Conservation (phyloP, 2,113 vertebrate genomes). For the Albula goreensis region DNA sequence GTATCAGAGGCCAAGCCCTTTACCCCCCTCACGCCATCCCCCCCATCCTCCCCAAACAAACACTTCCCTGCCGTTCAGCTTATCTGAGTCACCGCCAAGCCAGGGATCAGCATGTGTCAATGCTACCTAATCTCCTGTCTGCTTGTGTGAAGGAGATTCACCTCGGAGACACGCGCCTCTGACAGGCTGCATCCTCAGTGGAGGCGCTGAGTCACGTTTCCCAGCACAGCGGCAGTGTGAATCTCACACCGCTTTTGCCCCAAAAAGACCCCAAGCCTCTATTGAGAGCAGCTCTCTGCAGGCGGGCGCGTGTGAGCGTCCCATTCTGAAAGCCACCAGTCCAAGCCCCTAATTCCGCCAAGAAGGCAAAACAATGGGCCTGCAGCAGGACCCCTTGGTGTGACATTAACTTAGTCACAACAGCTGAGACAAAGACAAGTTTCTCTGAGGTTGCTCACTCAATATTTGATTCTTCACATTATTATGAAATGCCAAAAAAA, state of each 20-base stretch:
- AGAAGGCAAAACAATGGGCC: not conserved
- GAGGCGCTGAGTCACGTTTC: not conserved
- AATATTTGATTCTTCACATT: not conserved
- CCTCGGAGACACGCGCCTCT: not conserved
- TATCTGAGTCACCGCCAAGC: not conserved
- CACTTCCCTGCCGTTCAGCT: not conserved
- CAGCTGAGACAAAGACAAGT: not conserved
- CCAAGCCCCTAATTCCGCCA: not conserved
- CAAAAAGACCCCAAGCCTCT: not conserved
- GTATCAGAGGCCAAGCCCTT: not conserved
- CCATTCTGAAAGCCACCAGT: not conserved
- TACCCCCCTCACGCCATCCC: not conserved
- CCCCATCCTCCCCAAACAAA: not conserved
- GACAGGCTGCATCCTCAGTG: not conserved
- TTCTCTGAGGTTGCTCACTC: not conserved
- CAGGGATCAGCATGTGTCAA: not conserved
- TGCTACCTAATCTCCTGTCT: not conserved
- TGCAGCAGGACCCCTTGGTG: not conserved
- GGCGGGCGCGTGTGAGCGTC: not conserved
- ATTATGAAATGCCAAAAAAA: not conserved
- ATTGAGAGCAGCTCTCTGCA: not conserved
- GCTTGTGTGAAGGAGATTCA: not conserved
- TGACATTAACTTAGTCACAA: not conserved
- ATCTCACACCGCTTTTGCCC: not conserved
- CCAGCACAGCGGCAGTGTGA: not conserved